Base-by-base conservation (phyloP, 2,113 vertebrate species). In the Nesoenas mayeri region DNA sequence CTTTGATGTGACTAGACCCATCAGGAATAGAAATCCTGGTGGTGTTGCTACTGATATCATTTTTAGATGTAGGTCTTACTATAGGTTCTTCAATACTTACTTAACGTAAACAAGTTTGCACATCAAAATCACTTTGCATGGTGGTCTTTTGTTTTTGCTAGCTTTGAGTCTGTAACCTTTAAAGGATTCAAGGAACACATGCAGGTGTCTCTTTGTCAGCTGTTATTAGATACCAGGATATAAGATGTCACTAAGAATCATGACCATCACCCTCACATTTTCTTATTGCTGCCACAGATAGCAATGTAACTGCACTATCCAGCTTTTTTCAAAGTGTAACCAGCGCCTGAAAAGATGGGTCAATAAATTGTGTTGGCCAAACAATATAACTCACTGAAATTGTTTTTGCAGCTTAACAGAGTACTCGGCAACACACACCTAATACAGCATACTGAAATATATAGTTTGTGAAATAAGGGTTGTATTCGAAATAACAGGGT, bases 361-460 rank as follows among this genome's bases (percentile, higher is more conserved):
- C 93, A 96, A 70, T 97, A 96, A 93, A 96, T 96, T 93, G 40
- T 54, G 9, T 89, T 96, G 95, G 96, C 96, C 89, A 95, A 79
- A 74, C 56, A 92, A 64, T 57, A 91, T 91, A 94, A 94, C 25
- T 97, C 96, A 92, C 88, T 92, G 85, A 93, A 96, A 97, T 91
- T 88, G 73, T 62, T 97, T 97, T 85, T 92, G 80, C 74, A 95
- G 78, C 65, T 89, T 84, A 96, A 94, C 9, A 40, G 72, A 89
- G 32, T 72, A 88, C 40, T 71, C 5, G 1, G 56, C 57, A 70
- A 58, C 65, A 89, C 86, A 44, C 91, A 96, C 38, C 7, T 91
- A 92, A 70, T 42, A 50, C 31, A 72, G 31, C 20, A 70, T 17
- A 80, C 56, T 80, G 42, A n/a, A 28, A 51, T 60, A 28, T 10